Percentiles rank a stretch among this genome's conserved stretches.
Evolutionary conservation across 2,888 invertebrate species (phyloP).

Genomic region (Heliconius sara): DNA sequence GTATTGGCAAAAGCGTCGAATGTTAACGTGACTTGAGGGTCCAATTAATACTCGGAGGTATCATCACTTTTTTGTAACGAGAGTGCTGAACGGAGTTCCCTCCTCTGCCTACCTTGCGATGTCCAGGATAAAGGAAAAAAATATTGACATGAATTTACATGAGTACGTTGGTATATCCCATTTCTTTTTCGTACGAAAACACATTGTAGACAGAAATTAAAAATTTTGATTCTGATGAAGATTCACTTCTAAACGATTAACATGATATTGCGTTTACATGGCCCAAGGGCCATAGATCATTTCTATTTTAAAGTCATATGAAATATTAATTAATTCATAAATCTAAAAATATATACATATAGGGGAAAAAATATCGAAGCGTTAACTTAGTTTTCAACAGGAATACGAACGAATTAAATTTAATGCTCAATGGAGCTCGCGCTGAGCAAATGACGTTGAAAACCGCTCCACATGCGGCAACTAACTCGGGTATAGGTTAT

Average conservation of each 20-base stretch:
- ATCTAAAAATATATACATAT: slow-evolving; percentile 19
- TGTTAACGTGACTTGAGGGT: too few species aligned
- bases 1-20: too few species aligned
- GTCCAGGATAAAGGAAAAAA: too few species aligned
- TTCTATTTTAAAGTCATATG: slow-evolving; percentile 3
- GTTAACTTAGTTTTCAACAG: slow-evolving; percentile 37
- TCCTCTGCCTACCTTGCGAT: too few species aligned
- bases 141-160: too few species aligned
- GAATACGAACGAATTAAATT: slow-evolving; percentile 40
- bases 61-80: too few species aligned
- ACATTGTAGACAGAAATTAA: too few species aligned
- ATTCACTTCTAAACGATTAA: not conserved
- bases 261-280: not conserved
- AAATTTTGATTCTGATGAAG: not conserved
- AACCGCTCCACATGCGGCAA: slow-evolving; percentile 33
- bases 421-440: slow-evolving; percentile 41
- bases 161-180: too few species aligned
- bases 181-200: too few species aligned
- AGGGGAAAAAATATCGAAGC: slow-evolving; percentile 31
- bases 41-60: too few species aligned
- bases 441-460: slow-evolving; percentile 41
- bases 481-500: slow-evolving; percentile 30
- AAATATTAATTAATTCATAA: slow-evolving; percentile 15
- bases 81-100: too few species aligned
- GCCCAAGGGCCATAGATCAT: not conserved